These are phyloP conservation scores for Lasioglossum lativentre DNA, from an alignment of 2,888 invertebrate species.

Conservation along the genomic window DNA sequence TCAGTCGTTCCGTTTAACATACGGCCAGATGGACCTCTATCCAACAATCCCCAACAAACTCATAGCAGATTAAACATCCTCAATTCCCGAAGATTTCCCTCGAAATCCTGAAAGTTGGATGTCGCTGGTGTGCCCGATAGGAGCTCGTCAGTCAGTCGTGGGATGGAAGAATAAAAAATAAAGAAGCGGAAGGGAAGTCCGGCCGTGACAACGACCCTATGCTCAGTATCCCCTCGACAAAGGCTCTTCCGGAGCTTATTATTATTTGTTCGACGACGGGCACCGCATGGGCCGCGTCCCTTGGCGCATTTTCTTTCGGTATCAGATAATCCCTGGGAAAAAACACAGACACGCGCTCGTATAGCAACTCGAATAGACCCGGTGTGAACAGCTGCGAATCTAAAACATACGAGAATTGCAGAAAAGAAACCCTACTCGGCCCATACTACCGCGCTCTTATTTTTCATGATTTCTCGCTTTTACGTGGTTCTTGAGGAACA, in stretches of 20 bases:
- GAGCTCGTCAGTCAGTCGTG: neutral
- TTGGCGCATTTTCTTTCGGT: conserved; percentile 74
- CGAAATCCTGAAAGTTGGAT: neutral
- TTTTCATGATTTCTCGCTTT: conserved; percentile 1
- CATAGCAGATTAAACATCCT: neutral
- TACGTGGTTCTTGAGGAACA: neutral
- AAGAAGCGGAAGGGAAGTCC: neutral
- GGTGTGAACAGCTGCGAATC: conserved; percentile 24
- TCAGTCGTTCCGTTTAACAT: neutral
- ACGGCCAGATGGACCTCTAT: neutral
- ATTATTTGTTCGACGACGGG: conserved; percentile 75
- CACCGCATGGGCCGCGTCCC: conserved; percentile 68
- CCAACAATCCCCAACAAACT: neutral
- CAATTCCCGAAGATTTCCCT: neutral
- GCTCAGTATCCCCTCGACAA: conserved; percentile 51
- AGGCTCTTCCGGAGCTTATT: conserved; percentile 72
- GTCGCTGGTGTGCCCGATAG: neutral
- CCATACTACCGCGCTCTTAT: neutral
- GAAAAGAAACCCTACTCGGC: conserved; percentile 17
- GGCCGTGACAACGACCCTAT: conserved; percentile 37
- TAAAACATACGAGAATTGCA: conserved; percentile 45
- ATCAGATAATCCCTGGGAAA: conserved; percentile 76
- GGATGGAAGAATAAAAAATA: neutral
- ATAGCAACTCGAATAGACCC: neutral
- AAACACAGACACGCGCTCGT: conserved; percentile 25